Base-by-base conservation (phyloP, 2,888 invertebrate genomes). In the Lordiphosa fenestrarum region DNA sequence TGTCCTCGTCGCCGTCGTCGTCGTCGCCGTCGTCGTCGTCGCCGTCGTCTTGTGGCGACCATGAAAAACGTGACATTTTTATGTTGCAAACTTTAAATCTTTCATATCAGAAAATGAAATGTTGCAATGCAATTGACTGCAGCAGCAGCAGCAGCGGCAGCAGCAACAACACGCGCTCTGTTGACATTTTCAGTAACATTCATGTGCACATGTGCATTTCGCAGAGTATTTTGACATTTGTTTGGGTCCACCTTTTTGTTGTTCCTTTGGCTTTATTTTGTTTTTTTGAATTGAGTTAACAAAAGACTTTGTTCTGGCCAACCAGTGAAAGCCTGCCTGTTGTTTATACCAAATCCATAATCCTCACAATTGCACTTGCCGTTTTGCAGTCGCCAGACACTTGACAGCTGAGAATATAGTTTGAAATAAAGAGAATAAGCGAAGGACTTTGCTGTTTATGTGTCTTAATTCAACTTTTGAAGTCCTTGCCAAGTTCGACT, bases 1-100 rank as follows among this genome's bases (percentile, higher is more conserved):
- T 23, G 40, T 40, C 25, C 39, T 19, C 9, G 36, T 12, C 30
- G 13, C 15, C 4, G 37, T 36, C 5, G 56, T 30, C 30, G 56
- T 54, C 44, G 66, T 46, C 19, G 61, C 41, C 52, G 57, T 50
- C 46, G 65, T 58, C 66, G 76, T 51, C 60, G 74, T 72, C 70
- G 19, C 2, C 19, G 19, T 4, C 19, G 19, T 19, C 19, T 19
- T 62, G 58, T 75, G 85, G 82, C 86, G 88, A 85, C 88, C 88
- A 88, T 88, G 88, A 88, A 88, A 88, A 88, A 88, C 88, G 88
- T 88, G 88, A 88, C 88, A 88, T 87, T 88, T 88, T 86, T 86
- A 85, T 87, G 88, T 88, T 87, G 85, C 86, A 87, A 85, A 85
- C 84, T 85, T 82, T 85, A 86, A 87, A 87, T 87, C 87, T 85